Conservation (phyloP, 2,113 vertebrate species). For the Toxostoma redivivum region DNA sequence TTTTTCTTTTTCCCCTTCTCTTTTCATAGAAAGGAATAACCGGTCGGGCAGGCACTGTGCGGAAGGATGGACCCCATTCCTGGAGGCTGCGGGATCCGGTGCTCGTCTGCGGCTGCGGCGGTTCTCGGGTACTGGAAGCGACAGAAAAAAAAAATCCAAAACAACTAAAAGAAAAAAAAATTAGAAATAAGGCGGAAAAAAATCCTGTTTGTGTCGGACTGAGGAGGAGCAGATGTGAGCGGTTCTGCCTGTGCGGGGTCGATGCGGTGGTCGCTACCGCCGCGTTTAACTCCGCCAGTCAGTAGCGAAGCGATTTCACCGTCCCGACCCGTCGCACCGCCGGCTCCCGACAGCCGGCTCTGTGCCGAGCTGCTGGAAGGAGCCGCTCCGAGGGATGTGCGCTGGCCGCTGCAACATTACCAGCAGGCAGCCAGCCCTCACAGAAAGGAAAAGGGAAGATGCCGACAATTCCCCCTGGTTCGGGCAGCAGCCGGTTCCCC, state of each 20-base stretch:
- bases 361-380: background rate
- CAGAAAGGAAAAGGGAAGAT: background rate
- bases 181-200: fast-evolving
- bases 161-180: background rate
- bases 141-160: background rate
- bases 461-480: background rate
- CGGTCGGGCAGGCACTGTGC: background rate
- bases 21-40: background rate
- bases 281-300: background rate
- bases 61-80: background rate
- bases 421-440: background rate
- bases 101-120: conserved; percentile 17
- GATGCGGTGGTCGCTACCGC: background rate
- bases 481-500: background rate
- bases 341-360: background rate
- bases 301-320: background rate
- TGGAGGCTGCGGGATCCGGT: background rate
- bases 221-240: background rate
- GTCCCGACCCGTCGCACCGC: background rate
- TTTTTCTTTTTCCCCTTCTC: background rate
- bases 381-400: background rate
- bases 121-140: conserved; percentile 53
- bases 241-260: background rate
- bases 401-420: background rate
- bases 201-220: background rate